These are phyloP conservation scores for Clarias batrachus DNA, from an alignment of 2,113 vertebrate species.

Conservation along the genomic window DNA sequence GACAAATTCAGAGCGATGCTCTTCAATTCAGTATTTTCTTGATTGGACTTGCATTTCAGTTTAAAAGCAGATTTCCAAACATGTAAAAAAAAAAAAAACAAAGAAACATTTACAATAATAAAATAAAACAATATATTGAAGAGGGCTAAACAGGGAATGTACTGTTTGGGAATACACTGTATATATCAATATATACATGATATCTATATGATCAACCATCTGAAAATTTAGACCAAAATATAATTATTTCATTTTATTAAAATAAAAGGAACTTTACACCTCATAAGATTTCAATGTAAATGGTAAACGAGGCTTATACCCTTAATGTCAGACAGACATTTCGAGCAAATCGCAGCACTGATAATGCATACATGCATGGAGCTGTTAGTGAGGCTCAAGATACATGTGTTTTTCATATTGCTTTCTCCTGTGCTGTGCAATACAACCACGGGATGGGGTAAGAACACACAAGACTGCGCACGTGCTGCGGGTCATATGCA, in stretches of 20 bases:
- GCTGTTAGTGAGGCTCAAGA: neutral
- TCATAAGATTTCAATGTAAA: neutral
- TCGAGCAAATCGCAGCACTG: neutral
- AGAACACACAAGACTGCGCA: neutral
- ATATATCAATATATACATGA: too few relatives aligned
- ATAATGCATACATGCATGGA: neutral
- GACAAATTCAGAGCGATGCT: neutral
- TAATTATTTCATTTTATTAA: too few relatives aligned
- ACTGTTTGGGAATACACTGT: too few relatives aligned
- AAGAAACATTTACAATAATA: too few relatives aligned
- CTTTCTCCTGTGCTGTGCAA: neutral
- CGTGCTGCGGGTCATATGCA: neutral
- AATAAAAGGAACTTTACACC: neutral
- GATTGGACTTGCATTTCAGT: neutral
- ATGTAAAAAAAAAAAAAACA: too few relatives aligned
- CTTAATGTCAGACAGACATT: neutral
- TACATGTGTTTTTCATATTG: neutral
- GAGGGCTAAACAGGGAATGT: neutral
- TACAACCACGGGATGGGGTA: neutral
- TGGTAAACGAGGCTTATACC: neutral
- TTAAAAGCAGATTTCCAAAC: neutral
- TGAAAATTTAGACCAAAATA: neutral
- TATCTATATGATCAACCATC: too few relatives aligned
- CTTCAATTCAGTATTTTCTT: neutral
- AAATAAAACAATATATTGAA: neutral